Percentiles rank a stretch among this genome's conserved stretches.
Conservation (phyloP, 1,140 invertebrate species). For the Drosophila erecta region DNA sequence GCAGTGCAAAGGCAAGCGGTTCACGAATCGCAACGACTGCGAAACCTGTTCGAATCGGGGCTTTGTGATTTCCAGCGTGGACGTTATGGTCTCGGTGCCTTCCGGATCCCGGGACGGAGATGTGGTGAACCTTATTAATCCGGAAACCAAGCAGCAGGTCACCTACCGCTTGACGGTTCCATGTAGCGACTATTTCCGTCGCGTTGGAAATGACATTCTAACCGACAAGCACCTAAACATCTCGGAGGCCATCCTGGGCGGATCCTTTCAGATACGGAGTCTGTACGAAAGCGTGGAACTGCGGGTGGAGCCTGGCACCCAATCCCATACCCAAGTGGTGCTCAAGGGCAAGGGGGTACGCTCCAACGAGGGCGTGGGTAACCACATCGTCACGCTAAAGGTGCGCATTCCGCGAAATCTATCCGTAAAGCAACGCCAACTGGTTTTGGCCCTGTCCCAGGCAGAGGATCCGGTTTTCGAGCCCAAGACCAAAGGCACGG, state of each 20-base stretch:
- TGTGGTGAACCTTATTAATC: constrained; percentile 64
- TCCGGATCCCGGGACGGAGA: constrained; percentile 71
- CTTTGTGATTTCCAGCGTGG: constrained; percentile 49
- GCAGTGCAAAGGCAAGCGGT: constrained; percentile 74
- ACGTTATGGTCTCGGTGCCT: constrained; percentile 63
- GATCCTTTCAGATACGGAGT: constrained; percentile 62
- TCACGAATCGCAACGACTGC: constrained; percentile 73
- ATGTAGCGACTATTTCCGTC: constrained; percentile 65
- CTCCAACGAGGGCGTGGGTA: constrained; percentile 47
- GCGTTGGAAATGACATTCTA: constrained; percentile 67
- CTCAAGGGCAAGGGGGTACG: constrained; percentile 70
- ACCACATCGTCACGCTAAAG: constrained; percentile 72
- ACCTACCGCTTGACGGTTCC: constrained; percentile 63
- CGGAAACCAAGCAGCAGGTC: constrained; percentile 62
- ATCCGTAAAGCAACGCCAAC: constrained; percentile 74
- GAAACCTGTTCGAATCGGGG: constrained; percentile 71
- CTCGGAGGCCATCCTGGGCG: constrained; percentile 72
- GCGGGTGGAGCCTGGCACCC: constrained; percentile 68
- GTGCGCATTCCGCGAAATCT: constrained; percentile 69
- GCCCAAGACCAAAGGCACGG: constrained; percentile 7
- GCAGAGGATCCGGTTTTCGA: constrained; percentile 71
- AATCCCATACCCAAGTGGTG: constrained; percentile 65
- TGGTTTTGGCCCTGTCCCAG: constrained; percentile 71
- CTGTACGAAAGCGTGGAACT: constrained; percentile 70
- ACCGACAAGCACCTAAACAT: constrained; percentile 71